phyloP scores from a whole-genome alignment of 2,888 invertebrate genomes.

The Cheilosia vulpina region DNA sequence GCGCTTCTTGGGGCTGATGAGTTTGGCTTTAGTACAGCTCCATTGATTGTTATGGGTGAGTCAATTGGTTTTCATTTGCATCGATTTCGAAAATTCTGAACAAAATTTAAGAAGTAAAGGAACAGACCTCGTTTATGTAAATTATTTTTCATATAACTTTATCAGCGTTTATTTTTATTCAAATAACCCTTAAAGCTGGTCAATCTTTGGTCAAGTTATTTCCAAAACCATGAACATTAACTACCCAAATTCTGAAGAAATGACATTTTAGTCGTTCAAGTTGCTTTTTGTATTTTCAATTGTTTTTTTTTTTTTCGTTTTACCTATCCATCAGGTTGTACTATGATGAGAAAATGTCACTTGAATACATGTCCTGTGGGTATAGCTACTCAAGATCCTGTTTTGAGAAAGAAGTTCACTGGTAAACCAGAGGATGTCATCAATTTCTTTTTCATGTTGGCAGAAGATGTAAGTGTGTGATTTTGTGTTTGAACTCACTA shows the following conservation, averaged over 20 bases:
- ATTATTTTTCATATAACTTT: background rate
- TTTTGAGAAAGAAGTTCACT: constrained; percentile 96
- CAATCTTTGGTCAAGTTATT: background rate
- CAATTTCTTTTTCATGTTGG: constrained; percentile 98
- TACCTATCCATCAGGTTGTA: constrained; percentile 87
- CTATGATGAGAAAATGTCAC: constrained; percentile 99
- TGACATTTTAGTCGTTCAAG: background rate
- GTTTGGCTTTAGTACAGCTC: constrained; percentile 99
- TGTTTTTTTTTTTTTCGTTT: background rate
- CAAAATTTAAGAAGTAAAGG: too few relatives aligned
- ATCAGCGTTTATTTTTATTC: too few relatives aligned
- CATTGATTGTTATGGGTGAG: constrained; percentile 95
- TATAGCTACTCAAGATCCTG: constrained; percentile 99
- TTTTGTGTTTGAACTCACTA: background rate
- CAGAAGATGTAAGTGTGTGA: constrained; percentile 91
- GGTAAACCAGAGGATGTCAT: constrained; percentile 99
- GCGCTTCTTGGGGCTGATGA: constrained; percentile 98
- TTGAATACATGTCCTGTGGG: constrained; percentile 99
- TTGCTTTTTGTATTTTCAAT: background rate
- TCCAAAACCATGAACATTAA: background rate
- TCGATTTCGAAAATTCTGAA: background rate
- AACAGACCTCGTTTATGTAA: too few relatives aligned
- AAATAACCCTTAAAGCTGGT: too few relatives aligned
- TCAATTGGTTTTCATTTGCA: constrained; percentile 2
- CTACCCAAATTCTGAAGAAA: too few relatives aligned